phyloP scores from a whole-genome alignment of 37 sponge, comb jelly and placozoan genomes.

The Oscarella lobularis region DNA sequence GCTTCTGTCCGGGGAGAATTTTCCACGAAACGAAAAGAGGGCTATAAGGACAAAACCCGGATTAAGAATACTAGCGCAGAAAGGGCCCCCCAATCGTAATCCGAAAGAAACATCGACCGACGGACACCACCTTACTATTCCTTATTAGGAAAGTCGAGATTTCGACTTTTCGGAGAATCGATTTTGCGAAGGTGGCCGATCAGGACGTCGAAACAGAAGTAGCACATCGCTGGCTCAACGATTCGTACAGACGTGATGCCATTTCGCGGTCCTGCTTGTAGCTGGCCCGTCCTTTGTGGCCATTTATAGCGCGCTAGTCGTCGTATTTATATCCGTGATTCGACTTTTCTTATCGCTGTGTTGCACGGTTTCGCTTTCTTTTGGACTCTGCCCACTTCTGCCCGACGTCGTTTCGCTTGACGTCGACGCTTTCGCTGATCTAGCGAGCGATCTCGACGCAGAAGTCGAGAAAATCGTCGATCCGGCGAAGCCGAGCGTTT shows the following conservation, averaged over 20 bases:
- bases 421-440: background rate
- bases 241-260: background rate
- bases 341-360: too few relatives aligned
- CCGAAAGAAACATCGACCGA: background rate
- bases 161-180: background rate
- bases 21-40: conserved; percentile 98
- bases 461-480: background rate
- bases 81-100: background rate
- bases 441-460: background rate
- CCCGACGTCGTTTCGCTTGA: background rate
- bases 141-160: conserved; percentile 20
- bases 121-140: conserved; percentile 37
- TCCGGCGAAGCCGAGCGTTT: conserved; percentile 6
- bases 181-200: conserved; percentile 42
- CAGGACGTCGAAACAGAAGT: conserved; percentile 88
- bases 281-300: too few relatives aligned
- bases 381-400: background rate
- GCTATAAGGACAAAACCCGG: too few relatives aligned
- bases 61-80: too few relatives aligned
- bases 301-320: too few relatives aligned
- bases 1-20: conserved; percentile 43
- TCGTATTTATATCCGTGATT: too few relatives aligned
- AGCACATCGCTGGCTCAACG: conserved; percentile 86
- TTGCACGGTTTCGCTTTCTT: too few relatives aligned
- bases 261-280: too few relatives aligned